Evolutionary conservation across 2,113 vertebrate species (phyloP), one percentile per base, ranked within the genome.

Genomic region (Dromaius novaehollandiae): DNA sequence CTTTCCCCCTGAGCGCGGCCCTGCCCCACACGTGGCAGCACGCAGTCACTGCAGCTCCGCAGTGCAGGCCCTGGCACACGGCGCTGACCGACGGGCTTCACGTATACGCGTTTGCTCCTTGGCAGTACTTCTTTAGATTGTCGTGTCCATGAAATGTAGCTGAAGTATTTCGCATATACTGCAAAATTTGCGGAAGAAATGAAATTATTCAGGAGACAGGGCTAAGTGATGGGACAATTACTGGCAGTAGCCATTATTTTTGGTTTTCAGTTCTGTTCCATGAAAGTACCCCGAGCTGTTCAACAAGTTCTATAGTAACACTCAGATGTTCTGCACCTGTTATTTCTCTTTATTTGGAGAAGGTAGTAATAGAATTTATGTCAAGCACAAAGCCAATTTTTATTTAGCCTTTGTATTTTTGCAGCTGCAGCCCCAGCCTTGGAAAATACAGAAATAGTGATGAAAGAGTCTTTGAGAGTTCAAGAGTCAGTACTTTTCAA

Each of bases 1-100:
- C 9, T 69, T 68, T 61, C n/a, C 9, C 46, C 9, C 75, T 44
- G 60, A 25, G 44, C 25, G n/a, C 3, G 11, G 34, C 28, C 73
- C 42, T 15, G 6, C 10, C 22, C 34, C 34, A 9, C 6, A 30
- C 26, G 48, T 0, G 0, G 7, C 6, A 1, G 34, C 63, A 26
- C 32, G 16, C 18, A 26, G 36, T 34, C n/a, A 30, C 22, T 21
- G 48, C 16, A 28, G 25, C 65, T 77, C 60, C 56, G 60, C 7
- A 9, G 50, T 13, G 26, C 76, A 61, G 70, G 73, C 24, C 12
- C 55, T 3, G 0, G 25, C 44, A 89, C 40, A 44, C 46, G 44
- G 38, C 61, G 38, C 4, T 71, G 71, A 36, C 32, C 24, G 14
- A 71, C 48, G 9, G 51, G 44, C 44, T 53, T 28, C 20, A 38